Evolutionary conservation across 2,888 invertebrate genomes (phyloP).

Genomic region (Dasypolia templi): DNA sequence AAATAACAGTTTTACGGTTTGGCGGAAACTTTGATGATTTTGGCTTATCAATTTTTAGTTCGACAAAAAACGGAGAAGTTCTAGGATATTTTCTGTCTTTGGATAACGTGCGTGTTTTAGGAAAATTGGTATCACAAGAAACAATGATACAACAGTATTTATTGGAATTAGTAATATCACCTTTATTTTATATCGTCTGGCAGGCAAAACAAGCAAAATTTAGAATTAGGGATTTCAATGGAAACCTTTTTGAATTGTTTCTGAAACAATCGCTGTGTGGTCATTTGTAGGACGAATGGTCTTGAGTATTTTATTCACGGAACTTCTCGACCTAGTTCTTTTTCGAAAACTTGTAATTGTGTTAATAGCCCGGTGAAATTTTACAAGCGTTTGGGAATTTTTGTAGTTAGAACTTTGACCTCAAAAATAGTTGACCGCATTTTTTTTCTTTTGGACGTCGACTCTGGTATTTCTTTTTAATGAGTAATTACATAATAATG

Average conservation of each 20-base stretch:
- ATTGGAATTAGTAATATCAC: background rate
- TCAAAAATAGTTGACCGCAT: conserved; percentile 22
- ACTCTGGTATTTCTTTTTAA: background rate
- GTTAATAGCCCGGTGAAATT: conserved; percentile 5
- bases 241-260: conserved; percentile 13
- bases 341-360: conserved; percentile 9
- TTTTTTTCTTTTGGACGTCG: conserved; percentile 6
- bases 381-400: conserved; percentile 16
- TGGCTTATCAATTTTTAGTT: background rate
- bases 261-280: conserved; percentile 13
- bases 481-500: background rate
- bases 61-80: background rate
- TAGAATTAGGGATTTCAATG: conserved; percentile 22
- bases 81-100: background rate
- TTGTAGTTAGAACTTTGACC: conserved; percentile 6
- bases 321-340: conserved; percentile 25
- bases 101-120: background rate
- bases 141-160: background rate
- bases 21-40: background rate
- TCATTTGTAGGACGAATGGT: conserved; percentile 17
- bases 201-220: background rate
- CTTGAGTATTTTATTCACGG: conserved; percentile 13
- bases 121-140: background rate
- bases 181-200: conserved; percentile 3
- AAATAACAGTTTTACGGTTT: background rate